A percentile compares a stretch with the other conserved stretches of the same genome.
phyloP scores from a whole-genome alignment of 2,888 invertebrate species.

The Eristalis arbustorum region DNA sequence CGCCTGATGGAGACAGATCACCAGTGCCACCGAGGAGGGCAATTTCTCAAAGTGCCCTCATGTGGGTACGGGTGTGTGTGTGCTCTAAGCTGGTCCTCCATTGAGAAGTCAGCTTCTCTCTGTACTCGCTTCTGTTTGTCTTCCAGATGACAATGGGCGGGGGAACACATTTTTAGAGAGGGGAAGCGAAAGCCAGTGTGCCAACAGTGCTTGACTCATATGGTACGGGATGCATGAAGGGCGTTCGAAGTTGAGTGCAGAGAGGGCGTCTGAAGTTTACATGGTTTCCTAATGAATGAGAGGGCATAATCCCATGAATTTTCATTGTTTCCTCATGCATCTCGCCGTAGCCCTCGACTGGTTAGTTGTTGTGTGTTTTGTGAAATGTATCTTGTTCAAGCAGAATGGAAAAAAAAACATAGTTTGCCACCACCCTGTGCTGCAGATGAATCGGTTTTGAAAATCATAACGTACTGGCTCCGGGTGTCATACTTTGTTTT shows the following conservation, averaged over 20 bases:
- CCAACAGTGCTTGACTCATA: not conserved
- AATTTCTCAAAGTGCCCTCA: slow-evolving; percentile 64
- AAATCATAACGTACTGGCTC: not conserved
- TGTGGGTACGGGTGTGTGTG: slow-evolving; percentile 21
- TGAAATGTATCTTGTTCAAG: not conserved
- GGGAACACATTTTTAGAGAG: slow-evolving; percentile 23
- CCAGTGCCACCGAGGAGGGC: slow-evolving; percentile 58
- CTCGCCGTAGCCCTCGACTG: not conserved
- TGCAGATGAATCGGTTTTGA: not conserved
- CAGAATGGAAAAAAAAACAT: not conserved
- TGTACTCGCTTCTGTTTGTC: not conserved
- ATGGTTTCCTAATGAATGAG: slow-evolving; percentile 53
- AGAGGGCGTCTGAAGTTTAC: slow-evolving; percentile 5
- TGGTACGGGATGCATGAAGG: slow-evolving; percentile 11
- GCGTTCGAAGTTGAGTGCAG: not conserved
- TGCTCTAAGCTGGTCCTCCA: slow-evolving; percentile 42
- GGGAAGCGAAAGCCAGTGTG: slow-evolving; percentile 15
- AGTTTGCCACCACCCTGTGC: not conserved
- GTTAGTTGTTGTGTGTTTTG: not conserved
- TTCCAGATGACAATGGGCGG: slow-evolving; percentile 52
- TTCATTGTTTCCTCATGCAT: slow-evolving; percentile 32
- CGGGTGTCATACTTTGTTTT: not conserved
- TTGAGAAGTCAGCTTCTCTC: slow-evolving; percentile 42
- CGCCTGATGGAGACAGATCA: slow-evolving; percentile 65
- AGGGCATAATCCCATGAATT: slow-evolving; percentile 43